These are phyloP conservation scores for Bugulina stolonifera DNA, from an alignment of 2,888 invertebrate genomes.

Conservation along the genomic window DNA sequence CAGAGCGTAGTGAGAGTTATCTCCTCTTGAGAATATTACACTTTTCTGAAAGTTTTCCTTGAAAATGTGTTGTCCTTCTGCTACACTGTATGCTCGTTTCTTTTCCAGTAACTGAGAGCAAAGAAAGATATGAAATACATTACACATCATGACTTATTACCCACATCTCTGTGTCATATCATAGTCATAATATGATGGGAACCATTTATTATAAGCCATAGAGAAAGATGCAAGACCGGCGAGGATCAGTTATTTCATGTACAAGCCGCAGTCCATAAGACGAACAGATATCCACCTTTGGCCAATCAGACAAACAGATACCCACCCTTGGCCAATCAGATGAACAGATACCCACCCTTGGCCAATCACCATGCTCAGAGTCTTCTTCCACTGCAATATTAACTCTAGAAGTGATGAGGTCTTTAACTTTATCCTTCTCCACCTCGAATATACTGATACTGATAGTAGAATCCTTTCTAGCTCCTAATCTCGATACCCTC, in stretches of 20 bases:
- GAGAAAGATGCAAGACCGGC: too few relatives aligned
- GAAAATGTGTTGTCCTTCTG: conserved; percentile 38
- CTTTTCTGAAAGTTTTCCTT: conserved; percentile 40
- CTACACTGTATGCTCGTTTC: conserved; percentile 32
- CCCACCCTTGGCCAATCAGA: conserved; percentile 12
- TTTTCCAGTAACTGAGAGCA: neutral
- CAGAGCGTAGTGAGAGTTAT: conserved; percentile 34
- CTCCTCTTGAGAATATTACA: conserved; percentile 30
- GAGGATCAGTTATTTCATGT: too few relatives aligned
- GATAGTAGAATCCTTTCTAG: conserved; percentile 1
- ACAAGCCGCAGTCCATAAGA: too few relatives aligned
- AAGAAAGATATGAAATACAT: too few relatives aligned
- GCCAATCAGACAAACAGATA: neutral
- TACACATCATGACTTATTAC: too few relatives aligned
- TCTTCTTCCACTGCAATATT: conserved; percentile 3
- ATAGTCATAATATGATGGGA: too few relatives aligned
- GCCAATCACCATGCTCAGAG: conserved; percentile 20
- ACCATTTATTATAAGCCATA: too few relatives aligned
- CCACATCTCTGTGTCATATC: too few relatives aligned
- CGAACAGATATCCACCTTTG: too few relatives aligned
- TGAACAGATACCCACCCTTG: neutral
- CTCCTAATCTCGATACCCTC: neutral
- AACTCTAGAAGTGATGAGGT: neutral
- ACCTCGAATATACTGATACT: neutral
- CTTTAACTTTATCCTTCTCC: neutral